Evolutionary conservation across 2,113 vertebrate species (phyloP).

Genomic region (Ciconia stormi): DNA sequence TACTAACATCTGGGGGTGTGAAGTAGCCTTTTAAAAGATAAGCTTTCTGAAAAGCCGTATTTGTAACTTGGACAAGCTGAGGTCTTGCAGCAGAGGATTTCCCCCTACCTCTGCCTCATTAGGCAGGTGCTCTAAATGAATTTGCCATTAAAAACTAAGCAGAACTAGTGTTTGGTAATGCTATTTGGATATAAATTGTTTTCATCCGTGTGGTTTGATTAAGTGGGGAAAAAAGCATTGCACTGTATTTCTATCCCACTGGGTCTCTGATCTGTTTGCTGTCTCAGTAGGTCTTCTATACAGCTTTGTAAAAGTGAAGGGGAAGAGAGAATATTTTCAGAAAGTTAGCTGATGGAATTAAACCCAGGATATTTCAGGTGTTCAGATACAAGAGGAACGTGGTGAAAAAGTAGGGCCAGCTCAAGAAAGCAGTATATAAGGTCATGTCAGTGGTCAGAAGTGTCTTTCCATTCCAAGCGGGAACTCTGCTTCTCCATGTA

Average conservation of each 20-base stretch:
- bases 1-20: background rate
- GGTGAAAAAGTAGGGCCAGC: background rate
- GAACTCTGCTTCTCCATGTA: rapidly evolving
- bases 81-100: background rate
- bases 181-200: background rate
- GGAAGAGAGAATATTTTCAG: background rate
- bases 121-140: background rate
- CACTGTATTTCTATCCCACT: background rate
- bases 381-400: background rate
- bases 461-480: background rate
- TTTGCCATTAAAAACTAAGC: background rate
- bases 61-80: background rate
- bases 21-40: background rate
- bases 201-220: background rate
- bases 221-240: background rate
- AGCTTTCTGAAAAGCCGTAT: background rate
- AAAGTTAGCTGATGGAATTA: background rate
- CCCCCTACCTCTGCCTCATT: background rate
- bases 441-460: background rate
- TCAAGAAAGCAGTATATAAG: background rate
- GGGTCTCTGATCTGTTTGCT: background rate
- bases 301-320: background rate
- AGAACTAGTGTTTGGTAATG: background rate
- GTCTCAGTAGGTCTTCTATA: background rate
- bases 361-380: background rate